These are phyloP conservation scores for Cryptus viduatorius DNA, from an alignment of 2,888 invertebrate species.

Conservation along the genomic window DNA sequence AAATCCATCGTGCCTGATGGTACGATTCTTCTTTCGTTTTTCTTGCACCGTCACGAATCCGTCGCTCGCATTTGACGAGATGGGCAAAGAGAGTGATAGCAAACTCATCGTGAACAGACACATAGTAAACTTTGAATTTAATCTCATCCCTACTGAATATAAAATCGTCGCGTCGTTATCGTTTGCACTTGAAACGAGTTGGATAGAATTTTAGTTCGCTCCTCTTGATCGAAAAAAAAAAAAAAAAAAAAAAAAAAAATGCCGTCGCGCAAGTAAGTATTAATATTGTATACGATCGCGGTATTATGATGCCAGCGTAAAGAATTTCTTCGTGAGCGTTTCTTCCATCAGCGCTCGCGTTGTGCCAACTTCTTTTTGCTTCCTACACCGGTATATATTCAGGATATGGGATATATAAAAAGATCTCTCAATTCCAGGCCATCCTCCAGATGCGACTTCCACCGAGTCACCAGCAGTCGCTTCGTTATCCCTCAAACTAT, in stretches of 20 bases:
- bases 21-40: slow-evolving; percentile 9
- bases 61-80: slow-evolving; percentile 39
- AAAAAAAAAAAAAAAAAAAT: too few species aligned
- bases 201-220: neutral
- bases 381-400: slow-evolving; percentile 31
- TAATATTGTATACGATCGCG: too few species aligned
- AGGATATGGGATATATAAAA: slow-evolving; percentile 55
- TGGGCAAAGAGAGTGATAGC: slow-evolving; percentile 38
- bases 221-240: neutral
- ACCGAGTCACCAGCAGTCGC: slow-evolving; percentile 43
- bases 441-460: slow-evolving; percentile 48
- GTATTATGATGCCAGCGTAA: slow-evolving; percentile 7
- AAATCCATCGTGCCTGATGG: slow-evolving; percentile 58
- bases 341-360: slow-evolving; percentile 26
- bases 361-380: slow-evolving; percentile 3
- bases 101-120: slow-evolving; percentile 36
- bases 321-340: slow-evolving; percentile 28
- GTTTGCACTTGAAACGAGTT: slow-evolving; percentile 20
- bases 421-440: slow-evolving; percentile 58
- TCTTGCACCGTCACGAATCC: slow-evolving; percentile 31
- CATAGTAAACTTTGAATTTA: slow-evolving; percentile 49
- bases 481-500: slow-evolving; percentile 65
- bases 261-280: too few species aligned
- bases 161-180: slow-evolving; percentile 37
- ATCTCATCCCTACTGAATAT: slow-evolving; percentile 31